Conservation (phyloP, 2,113 vertebrate species). For the Malurus elegans region DNA sequence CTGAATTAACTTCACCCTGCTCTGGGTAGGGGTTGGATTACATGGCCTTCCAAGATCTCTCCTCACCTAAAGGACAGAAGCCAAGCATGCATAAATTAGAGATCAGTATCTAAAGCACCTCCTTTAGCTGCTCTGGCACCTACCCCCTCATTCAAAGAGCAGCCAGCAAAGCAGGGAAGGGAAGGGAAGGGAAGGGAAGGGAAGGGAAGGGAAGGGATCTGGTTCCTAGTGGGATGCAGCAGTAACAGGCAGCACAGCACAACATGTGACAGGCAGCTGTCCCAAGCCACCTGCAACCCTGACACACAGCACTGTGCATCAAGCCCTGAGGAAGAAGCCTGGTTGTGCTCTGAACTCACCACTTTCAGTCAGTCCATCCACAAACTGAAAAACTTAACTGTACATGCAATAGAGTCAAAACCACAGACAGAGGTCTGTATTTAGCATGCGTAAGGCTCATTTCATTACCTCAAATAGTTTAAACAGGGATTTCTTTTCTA, state of each 20-base stretch:
- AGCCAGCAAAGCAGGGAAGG: not conserved
- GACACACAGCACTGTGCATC: not conserved
- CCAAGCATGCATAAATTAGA: not conserved
- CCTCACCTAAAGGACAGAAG: not conserved
- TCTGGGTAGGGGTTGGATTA: not conserved
- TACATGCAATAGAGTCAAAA: not conserved
- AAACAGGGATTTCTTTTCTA: not conserved
- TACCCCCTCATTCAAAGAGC: not conserved
- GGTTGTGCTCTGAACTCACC: not conserved
- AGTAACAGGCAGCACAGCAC: not conserved
- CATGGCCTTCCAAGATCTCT: not conserved
- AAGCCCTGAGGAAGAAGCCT: not conserved
- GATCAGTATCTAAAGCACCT: not conserved
- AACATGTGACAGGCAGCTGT: fast-evolving
- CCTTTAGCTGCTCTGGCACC: not conserved
- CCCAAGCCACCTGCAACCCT: not conserved
- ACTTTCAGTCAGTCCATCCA: not conserved
- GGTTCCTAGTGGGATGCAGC: not conserved
- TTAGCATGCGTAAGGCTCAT: not conserved
- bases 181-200: not conserved
- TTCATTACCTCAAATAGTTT: not conserved
- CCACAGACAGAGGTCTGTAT: not conserved
- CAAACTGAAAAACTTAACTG: not conserved
- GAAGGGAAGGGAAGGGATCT: not conserved
- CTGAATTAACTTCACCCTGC: not conserved